phyloP scores from a whole-genome alignment of 2,888 invertebrate genomes.

The Keiferia lycopersicella region DNA sequence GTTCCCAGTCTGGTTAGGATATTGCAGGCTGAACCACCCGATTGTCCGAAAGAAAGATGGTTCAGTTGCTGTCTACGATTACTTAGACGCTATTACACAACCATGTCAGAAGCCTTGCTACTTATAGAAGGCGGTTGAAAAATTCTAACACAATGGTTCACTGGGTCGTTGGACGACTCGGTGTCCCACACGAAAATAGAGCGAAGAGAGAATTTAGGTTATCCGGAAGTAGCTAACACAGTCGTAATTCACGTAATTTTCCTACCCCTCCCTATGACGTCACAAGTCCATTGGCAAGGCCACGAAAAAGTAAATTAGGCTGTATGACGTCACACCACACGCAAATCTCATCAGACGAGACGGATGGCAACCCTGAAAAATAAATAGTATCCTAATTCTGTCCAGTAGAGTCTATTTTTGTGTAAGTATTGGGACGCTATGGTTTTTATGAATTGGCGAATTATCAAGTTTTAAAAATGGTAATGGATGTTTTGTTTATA shows the following conservation, averaged over 20 bases:
- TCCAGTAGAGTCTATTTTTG: neutral
- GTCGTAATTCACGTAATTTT: neutral
- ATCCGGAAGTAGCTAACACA: neutral
- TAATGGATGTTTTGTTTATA: neutral
- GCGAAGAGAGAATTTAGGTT: no score
- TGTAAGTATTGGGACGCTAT: neutral
- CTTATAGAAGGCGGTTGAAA: no score
- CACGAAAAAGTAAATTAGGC: constrained; percentile 15
- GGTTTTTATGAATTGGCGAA: neutral
- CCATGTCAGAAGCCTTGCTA: no score
- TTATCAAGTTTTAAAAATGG: constrained; percentile 6
- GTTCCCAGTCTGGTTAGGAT: no score
- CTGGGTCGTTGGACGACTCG: no score
- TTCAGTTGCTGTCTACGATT: no score
- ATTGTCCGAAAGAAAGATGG: no score
- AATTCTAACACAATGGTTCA: no score
- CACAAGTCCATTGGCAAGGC: neutral
- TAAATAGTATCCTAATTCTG: constrained; percentile 1
- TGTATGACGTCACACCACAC: neutral
- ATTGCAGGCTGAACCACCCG: no score
- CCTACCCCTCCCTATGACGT: constrained; percentile 12
- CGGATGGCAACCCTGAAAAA: neutral
- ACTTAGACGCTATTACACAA: no score
- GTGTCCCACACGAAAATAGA: no score
- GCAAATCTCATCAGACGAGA: neutral